These are phyloP conservation scores for Hydrozoanthus gracilis DNA, from an alignment of 92 coral and sea anemone species.

Conservation along the genomic window DNA sequence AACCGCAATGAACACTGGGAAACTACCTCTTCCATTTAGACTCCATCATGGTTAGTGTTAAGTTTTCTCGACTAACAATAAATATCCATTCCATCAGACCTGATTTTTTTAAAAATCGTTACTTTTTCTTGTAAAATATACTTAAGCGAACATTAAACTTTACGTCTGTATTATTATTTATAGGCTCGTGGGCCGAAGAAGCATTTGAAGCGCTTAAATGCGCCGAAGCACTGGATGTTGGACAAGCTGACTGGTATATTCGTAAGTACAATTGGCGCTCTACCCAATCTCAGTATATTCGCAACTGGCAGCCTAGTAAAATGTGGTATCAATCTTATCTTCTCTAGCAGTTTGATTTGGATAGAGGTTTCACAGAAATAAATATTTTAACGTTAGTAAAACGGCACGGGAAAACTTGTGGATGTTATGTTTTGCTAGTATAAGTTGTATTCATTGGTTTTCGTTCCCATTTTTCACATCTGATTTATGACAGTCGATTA, in stretches of 20 bases:
- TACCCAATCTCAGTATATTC: background rate
- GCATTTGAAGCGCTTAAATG: constrained; percentile 99
- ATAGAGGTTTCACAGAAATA: no score
- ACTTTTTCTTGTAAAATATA: constrained; percentile 21
- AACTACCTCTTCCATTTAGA: constrained; percentile 78
- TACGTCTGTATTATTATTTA: constrained; percentile 64
- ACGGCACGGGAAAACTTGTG: no score
- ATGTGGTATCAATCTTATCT: background rate
- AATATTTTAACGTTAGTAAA: no score
- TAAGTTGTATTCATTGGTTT: no score
- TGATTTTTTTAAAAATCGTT: background rate
- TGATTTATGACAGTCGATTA: no score
- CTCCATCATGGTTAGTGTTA: constrained; percentile 93
- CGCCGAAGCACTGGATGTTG: constrained; percentile 99
- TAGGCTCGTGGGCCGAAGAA: constrained; percentile 99
- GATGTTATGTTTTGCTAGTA: no score
- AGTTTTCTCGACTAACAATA: background rate
- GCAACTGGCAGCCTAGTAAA: background rate
- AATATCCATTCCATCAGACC: constrained; percentile 58
- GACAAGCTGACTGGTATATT: constrained; percentile 98
- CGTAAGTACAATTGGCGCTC: constrained; percentile 71
- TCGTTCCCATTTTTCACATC: no score
- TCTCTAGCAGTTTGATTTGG: no score
- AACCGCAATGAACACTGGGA: constrained; percentile 68
- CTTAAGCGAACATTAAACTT: constrained; percentile 46